Evolutionary conservation across 1,140 invertebrate species (phyloP).

Genomic region (Chionoecetes opilio): DNA sequence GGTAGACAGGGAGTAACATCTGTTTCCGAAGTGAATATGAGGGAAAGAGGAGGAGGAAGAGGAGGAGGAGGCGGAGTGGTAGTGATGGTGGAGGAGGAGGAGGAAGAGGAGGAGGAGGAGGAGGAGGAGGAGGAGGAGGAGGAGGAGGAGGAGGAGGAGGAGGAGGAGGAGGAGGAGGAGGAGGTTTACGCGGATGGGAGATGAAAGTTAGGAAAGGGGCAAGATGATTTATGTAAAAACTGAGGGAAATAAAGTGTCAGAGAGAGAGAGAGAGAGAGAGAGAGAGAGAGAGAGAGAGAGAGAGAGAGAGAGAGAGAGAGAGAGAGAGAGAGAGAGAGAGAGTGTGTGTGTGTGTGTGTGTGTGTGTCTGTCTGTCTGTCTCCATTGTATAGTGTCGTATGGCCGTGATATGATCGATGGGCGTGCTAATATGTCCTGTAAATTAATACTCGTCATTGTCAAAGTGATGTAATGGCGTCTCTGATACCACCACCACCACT

Average conservation of each 20-base stretch:
- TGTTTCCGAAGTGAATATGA: conserved; percentile 67
- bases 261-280: conserved; percentile 33
- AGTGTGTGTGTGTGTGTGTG: background rate
- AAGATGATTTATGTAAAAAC: background rate
- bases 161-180: conserved; percentile 17
- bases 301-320: conserved; percentile 60
- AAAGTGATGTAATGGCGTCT: too few relatives aligned
- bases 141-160: conserved; percentile 25
- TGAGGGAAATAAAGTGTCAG: background rate
- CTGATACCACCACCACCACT: too few relatives aligned
- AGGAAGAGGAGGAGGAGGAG: background rate
- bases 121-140: conserved; percentile 22
- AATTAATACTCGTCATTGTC: background rate
- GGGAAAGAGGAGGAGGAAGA: conserved; percentile 35
- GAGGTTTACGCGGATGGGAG: background rate
- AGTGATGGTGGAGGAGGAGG: conserved; percentile 40
- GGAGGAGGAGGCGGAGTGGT: background rate
- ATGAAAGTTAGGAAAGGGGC: background rate
- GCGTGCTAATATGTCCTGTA: background rate
- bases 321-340: conserved; percentile 45
- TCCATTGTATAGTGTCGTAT: background rate
- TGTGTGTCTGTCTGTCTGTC: background rate
- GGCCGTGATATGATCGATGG: background rate
- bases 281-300: conserved; percentile 53
- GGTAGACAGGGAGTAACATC: conserved; percentile 50